Conservation (phyloP, 2,888 invertebrate genomes). For the Nemotelus nigrinus region DNA sequence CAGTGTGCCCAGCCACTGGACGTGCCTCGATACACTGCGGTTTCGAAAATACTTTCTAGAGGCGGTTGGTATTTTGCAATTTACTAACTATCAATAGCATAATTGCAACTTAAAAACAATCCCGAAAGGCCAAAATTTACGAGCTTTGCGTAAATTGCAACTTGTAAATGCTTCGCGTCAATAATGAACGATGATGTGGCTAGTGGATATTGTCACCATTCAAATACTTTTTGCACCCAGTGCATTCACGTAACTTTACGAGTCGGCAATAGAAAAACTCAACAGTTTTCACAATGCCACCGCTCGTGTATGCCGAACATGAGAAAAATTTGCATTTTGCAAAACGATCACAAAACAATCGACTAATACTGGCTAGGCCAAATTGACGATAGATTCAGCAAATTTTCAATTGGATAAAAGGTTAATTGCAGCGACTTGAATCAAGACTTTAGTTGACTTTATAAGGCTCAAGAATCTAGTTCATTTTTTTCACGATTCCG, state of each 20-base stretch:
- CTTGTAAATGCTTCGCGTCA: too few species aligned
- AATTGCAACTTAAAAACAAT: too few species aligned
- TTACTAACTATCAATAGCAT: not conserved
- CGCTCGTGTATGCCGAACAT: constrained; percentile 33
- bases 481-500: constrained; percentile 22
- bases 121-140: too few species aligned
- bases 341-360: constrained; percentile 31
- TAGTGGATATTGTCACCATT: too few species aligned
- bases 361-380: not conserved
- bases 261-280: not conserved
- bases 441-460: constrained; percentile 1
- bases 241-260: not conserved
- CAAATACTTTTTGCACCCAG: not conserved
- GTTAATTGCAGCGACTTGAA: constrained; percentile 39
- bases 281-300: constrained; percentile 20
- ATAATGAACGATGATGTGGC: too few species aligned
- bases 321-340: constrained; percentile 44
- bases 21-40: not conserved
- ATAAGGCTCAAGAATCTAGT: constrained; percentile 27
- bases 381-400: constrained; percentile 33
- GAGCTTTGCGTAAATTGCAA: too few species aligned
- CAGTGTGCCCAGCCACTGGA: not conserved
- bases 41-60: constrained; percentile 2
- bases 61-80: not conserved
- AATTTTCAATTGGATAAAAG: constrained; percentile 42